Conservation (phyloP, 2,797 vertebrate species). For the Taeniopygia guttata region DNA sequence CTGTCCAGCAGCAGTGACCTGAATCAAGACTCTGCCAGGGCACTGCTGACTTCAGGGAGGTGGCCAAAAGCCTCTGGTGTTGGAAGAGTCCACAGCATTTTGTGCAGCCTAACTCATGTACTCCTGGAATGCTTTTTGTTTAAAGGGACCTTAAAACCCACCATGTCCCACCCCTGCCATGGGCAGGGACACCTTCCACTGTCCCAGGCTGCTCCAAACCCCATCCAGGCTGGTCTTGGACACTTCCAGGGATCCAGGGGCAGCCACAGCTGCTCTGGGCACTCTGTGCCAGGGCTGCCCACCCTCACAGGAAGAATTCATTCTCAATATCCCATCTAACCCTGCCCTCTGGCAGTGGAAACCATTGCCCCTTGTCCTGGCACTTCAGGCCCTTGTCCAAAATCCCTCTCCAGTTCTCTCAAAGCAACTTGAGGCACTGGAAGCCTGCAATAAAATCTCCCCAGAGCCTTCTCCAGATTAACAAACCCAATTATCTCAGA, state of each 20-base stretch:
- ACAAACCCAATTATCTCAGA: background rate
- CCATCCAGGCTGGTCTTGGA: fast-evolving
- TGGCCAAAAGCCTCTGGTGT: background rate
- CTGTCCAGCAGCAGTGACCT: background rate
- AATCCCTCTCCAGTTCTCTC: background rate
- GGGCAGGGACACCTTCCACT: background rate
- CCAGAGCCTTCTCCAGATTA: background rate
- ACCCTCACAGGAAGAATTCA: fast-evolving
- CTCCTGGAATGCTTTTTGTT: background rate
- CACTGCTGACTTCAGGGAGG: background rate
- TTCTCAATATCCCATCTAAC: background rate
- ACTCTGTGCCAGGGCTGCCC: background rate
- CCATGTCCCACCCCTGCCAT: background rate
- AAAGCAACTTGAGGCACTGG: background rate
- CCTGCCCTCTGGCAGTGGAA: background rate
- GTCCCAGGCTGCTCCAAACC: fast-evolving
- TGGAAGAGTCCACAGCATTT: background rate
- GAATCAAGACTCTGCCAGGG: background rate
- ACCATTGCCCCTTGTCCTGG: background rate
- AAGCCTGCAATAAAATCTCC: background rate
- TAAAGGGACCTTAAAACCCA: background rate
- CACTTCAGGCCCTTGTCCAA: background rate
- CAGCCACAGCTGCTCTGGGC: background rate
- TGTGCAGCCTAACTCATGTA: background rate
- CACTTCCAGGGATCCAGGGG: background rate